Evolutionary conservation across 1,140 invertebrate species (phyloP), one percentile per base, ranked within the genome.

Genomic region (Dendrolimus kikuchii): DNA sequence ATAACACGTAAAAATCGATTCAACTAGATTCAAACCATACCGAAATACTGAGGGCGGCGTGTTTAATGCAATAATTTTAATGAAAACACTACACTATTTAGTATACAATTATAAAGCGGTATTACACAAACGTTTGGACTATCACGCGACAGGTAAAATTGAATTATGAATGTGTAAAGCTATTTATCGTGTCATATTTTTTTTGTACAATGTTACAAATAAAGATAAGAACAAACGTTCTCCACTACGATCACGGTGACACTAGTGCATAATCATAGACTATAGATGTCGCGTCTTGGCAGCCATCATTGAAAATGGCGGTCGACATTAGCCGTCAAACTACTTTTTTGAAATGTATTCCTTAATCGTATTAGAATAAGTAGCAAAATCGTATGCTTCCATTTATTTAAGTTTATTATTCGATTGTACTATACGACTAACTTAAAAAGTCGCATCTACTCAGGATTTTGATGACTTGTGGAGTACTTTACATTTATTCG

Each of bases 1-100:
- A 85, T 85, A 85, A 83, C 77, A 81, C 71, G 75, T 81, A 81
- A 85, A 85, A 83, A 85, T 85, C 81, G 81, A 83, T 85, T 66
- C 75, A 71, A 78, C 51, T 38, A 10, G 40, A 74, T 71, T 79
- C 77, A 78, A 83, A 79, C 81, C 78, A 74, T 76, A 85, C 68
- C 74, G 66, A 70, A 77, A 68, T 74, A 23, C 74, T 76, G 71
- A 68, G 71, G 71, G 70, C 77, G 67, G 77, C 65, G 67, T 81
- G 74, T 74, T 72, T 81, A 81, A 81, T 81, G 73, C 76, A 81
- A 79, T 80, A 9, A 43, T n/a, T 9, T 8, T 5, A n/a, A 38
- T 10, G 4, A 39, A 49, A 5, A 40, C 38, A 40, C 40, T 39
- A 49, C 48, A 49, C 48, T 10, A n/a, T 8, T 39, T n/a, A 38